These are phyloP conservation scores for Sphenopsis melanotis DNA, from an alignment of 2,797 vertebrate genomes.

Conservation along the genomic window DNA sequence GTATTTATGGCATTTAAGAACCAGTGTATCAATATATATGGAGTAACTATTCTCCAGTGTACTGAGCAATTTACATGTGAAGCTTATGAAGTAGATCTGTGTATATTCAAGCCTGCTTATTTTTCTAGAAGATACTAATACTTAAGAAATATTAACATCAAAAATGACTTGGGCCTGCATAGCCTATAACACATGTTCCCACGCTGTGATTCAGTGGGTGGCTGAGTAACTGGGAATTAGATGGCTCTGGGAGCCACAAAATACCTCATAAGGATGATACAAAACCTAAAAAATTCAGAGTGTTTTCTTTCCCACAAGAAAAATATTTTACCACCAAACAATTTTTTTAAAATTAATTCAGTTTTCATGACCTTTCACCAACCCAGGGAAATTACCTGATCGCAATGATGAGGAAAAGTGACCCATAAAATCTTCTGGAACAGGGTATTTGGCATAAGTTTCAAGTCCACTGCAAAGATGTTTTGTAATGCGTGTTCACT, in stretches of 20 bases:
- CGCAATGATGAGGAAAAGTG: not conserved
- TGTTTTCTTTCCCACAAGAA: not conserved
- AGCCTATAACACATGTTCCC: not conserved
- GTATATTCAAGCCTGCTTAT: not conserved
- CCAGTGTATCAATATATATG: not conserved
- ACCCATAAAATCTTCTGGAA: not conserved
- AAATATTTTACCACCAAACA: not conserved
- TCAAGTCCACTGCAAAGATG: not conserved
- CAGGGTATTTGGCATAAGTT: not conserved
- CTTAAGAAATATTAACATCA: not conserved
- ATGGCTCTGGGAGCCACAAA: not conserved
- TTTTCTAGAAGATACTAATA: not conserved
- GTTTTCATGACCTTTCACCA: not conserved
- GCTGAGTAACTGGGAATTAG: not conserved
- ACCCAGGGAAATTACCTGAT: not conserved
- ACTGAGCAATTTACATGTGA: not conserved
- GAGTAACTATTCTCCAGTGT: not conserved
- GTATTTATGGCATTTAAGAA: not conserved
- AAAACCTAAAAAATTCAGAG: not conserved
- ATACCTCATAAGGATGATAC: not conserved
- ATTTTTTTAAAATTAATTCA: not conserved
- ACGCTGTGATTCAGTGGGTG: not conserved
- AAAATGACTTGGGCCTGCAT: not conserved
- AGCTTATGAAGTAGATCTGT: not conserved
- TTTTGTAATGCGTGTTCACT: not conserved